Conservation (phyloP, 2,888 invertebrate species). For the Eutolmus rufibarbis region DNA sequence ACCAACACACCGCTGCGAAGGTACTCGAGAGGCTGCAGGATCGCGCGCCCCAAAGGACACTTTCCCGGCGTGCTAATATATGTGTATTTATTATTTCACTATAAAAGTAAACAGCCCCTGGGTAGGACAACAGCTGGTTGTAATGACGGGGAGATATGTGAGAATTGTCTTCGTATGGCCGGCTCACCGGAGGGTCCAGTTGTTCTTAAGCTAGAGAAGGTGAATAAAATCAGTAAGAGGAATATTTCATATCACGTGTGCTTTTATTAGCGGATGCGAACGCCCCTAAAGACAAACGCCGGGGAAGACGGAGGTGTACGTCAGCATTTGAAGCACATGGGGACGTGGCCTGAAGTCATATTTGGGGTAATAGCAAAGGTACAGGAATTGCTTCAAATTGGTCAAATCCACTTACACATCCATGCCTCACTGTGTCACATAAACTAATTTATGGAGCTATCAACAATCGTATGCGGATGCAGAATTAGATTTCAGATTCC, state of each 20-base stretch:
- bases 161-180: conserved; percentile 41
- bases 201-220: conserved; percentile 28
- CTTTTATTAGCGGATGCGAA: conserved; percentile 39
- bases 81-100: conserved; percentile 48
- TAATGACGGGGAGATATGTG: conserved; percentile 46
- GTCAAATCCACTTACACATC: conserved; percentile 29
- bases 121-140: conserved; percentile 48
- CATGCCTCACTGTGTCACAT: conserved; percentile 13
- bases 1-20: background rate
- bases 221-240: conserved; percentile 21
- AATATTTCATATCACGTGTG: conserved; percentile 43
- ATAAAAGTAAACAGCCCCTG: conserved; percentile 48
- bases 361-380: conserved; percentile 40
- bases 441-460: conserved; percentile 40
- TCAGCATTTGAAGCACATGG: background rate
- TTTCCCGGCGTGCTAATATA: conserved; percentile 15
- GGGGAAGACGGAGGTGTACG: background rate
- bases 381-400: conserved; percentile 35
- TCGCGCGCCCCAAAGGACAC: background rate
- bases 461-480: conserved; percentile 28
- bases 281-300: conserved; percentile 19
- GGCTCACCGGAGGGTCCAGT: conserved; percentile 18
- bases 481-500: conserved; percentile 29
- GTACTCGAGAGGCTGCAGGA: background rate
- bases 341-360: conserved; percentile 16